Evolutionary conservation across 2,888 invertebrate genomes (phyloP).

Genomic region (Tenthredo notha): DNA sequence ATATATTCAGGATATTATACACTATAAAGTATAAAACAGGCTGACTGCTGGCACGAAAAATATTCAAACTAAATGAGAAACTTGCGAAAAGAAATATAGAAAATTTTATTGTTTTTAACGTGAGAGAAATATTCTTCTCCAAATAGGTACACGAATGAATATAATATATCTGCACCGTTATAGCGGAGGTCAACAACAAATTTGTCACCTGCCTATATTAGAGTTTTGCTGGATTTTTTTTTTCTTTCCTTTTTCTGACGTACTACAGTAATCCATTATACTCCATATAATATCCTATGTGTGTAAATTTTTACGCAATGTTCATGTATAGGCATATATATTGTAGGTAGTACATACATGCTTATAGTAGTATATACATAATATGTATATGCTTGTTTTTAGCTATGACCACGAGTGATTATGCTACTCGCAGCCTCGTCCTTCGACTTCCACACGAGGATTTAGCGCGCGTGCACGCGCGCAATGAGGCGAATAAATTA

Average conservation of each 20-base stretch:
- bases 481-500: slow-evolving; percentile 40
- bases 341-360: neutral
- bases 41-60: neutral
- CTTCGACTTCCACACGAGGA: slow-evolving; percentile 66
- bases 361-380: neutral
- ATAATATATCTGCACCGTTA: slow-evolving; percentile 10
- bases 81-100: neutral
- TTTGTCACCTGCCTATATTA: slow-evolving; percentile 47
- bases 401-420: slow-evolving; percentile 1
- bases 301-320: neutral
- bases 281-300: neutral
- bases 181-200: slow-evolving; percentile 49
- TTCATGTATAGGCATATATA: neutral
- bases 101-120: neutral
- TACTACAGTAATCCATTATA: neutral
- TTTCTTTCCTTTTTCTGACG: neutral
- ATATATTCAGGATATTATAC: no score
- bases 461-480: neutral
- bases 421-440: slow-evolving; percentile 56
- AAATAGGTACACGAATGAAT: slow-evolving; percentile 19
- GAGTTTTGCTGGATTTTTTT: neutral
- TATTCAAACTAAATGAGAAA: neutral
- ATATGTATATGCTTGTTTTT: neutral
- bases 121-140: slow-evolving; percentile 31
- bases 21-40: no score